A percentile compares a stretch with the other conserved stretches of the same genome.
phyloP scores from a whole-genome alignment of 35 echinoderm and acorn worm genomes.

The Ophioderma brevispina region DNA sequence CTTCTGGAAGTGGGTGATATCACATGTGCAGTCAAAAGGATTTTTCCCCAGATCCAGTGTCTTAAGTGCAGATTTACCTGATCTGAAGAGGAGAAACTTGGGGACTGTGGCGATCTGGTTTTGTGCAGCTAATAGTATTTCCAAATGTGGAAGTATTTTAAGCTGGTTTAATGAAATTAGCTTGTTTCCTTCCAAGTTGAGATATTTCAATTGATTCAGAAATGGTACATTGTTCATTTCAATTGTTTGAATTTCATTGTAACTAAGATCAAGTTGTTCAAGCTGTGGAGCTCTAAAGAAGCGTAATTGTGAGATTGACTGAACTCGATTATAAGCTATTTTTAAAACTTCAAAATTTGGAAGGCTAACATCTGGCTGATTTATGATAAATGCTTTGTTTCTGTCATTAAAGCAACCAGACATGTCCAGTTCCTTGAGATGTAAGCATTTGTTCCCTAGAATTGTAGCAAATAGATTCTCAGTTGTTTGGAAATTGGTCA shows the following conservation, averaged over 20 bases:
- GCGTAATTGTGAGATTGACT: neutral
- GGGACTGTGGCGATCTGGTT: neutral
- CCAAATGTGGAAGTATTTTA: neutral
- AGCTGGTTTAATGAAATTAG: neutral
- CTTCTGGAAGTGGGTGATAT: neutral
- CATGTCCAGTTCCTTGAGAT: neutral
- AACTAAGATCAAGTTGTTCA: neutral
- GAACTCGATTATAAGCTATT: neutral
- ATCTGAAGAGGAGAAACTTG: neutral
- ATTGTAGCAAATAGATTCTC: neutral
- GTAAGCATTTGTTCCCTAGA: neutral
- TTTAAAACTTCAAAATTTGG: neutral
- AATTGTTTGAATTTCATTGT: neutral
- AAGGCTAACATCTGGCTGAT: neutral
- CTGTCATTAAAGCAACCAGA: neutral
- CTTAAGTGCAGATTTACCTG: neutral
- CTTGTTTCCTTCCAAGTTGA: neutral
- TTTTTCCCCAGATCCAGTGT: neutral
- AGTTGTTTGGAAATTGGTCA: no score
- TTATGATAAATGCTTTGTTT: neutral
- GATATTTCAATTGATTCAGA: neutral
- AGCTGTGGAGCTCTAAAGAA: neutral
- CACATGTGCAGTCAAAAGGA: neutral
- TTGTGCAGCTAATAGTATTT: neutral
- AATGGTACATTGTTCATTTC: neutral